A percentile compares a stretch with the other conserved stretches of the same genome.
phyloP scores from a whole-genome alignment of 2,113 vertebrate species.

The Jacana jacana region DNA sequence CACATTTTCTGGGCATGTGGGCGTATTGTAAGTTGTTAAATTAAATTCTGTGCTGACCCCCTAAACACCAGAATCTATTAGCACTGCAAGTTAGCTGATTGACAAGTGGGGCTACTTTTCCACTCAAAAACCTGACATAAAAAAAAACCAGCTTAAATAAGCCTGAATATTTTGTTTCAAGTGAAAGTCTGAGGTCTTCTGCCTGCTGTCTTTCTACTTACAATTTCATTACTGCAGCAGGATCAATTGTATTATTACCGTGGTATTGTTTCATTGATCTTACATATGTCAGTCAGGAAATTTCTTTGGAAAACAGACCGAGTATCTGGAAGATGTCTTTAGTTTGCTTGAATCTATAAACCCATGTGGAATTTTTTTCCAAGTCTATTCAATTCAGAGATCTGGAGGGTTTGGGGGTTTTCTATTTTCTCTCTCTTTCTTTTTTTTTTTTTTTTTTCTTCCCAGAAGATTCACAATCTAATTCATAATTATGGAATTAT shows the following conservation, averaged over 20 bases:
- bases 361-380: not conserved
- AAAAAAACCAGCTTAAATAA: constrained; percentile 14
- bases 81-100: constrained; percentile 74
- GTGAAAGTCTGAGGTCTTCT: constrained; percentile 46
- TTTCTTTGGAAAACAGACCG: not conserved
- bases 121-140: constrained; percentile 65
- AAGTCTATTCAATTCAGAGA: not conserved
- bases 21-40: constrained; percentile 82
- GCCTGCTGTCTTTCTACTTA: constrained; percentile 38
- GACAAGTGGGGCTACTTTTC: constrained; percentile 74
- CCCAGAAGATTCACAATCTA: not conserved
- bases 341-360: not conserved
- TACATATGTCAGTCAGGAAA: not conserved
- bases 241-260: not conserved
- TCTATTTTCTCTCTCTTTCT: too few relatives aligned
- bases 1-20: constrained; percentile 87
- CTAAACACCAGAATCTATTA: constrained; percentile 79
- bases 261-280: not conserved
- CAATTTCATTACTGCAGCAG: not conserved
- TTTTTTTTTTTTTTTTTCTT: not conserved
- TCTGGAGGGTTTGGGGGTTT: not conserved
- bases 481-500: not conserved
- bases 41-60: constrained; percentile 78
- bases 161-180: constrained; percentile 57
- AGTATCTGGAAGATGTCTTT: not conserved